Percentiles rank a stretch among this genome's conserved stretches.
phyloP scores from a whole-genome alignment of 2,113 vertebrate genomes.

The Sarotherodon lohbergeri region DNA sequence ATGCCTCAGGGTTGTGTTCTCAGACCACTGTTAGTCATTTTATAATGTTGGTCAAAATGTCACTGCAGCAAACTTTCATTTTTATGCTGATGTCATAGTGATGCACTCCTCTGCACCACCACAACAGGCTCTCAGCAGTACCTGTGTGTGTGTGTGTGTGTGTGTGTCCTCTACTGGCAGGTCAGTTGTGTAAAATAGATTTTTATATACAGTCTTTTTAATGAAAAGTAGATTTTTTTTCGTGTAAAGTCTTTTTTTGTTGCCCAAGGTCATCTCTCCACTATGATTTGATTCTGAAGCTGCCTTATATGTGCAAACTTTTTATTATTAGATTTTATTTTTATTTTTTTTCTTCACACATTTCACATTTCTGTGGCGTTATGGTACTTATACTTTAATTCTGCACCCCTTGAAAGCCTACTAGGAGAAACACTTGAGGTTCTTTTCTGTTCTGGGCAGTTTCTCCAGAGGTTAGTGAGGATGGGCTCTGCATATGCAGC shows the following conservation, averaged over 20 bases:
- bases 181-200: neutral
- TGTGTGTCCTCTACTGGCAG: neutral
- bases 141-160: accelerated
- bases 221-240: neutral
- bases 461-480: neutral
- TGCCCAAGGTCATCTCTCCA: accelerated
- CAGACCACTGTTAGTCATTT: neutral
- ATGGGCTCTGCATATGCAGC: neutral
- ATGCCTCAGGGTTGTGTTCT: neutral
- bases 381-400: neutral
- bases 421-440: accelerated
- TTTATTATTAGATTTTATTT: accelerated
- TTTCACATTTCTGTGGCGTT: neutral
- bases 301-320: neutral
- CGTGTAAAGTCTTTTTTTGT: neutral
- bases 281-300: neutral
- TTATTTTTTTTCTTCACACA: neutral
- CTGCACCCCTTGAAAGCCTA: neutral
- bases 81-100: neutral
- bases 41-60: neutral
- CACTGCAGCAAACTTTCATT: neutral
- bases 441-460: neutral
- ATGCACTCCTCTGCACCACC: neutral
- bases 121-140: neutral
- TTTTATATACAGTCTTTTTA: neutral